These are phyloP conservation scores for Oncorhynchus nerka DNA, from an alignment of 2,113 vertebrate genomes.

Conservation along the genomic window DNA sequence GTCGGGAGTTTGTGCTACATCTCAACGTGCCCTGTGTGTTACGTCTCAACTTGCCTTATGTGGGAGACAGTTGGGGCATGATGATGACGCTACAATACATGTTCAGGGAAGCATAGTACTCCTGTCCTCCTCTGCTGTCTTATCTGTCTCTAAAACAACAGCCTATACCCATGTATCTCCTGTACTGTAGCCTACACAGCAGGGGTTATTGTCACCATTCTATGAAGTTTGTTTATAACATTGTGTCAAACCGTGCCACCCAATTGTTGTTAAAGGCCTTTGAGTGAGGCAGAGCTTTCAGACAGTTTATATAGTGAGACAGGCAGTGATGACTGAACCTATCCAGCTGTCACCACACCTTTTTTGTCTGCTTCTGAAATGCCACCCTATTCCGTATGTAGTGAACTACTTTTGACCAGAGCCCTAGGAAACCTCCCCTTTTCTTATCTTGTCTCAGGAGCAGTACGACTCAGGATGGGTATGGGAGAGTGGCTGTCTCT, in stretches of 20 bases:
- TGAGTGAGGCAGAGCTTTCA: conserved; percentile 45
- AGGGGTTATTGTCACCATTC: too few relatives aligned
- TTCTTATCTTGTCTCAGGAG: background rate
- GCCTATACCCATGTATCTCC: background rate
- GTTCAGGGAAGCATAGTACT: background rate
- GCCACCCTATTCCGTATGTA: too few relatives aligned
- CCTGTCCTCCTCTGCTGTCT: background rate
- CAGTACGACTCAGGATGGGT: background rate
- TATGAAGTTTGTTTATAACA: background rate
- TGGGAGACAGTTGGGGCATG: background rate
- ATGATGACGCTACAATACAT: background rate
- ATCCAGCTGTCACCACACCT: conserved; percentile 27
- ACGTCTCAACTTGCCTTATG: background rate
- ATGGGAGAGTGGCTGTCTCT: too few relatives aligned
- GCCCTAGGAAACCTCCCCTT: background rate
- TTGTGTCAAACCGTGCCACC: conserved; percentile 34
- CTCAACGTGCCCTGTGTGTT: background rate
- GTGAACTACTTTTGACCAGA: too few relatives aligned
- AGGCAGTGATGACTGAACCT: conserved; percentile 17
- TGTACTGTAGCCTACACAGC: too few relatives aligned
- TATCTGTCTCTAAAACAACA: too few relatives aligned
- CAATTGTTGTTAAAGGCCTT: conserved; percentile 42
- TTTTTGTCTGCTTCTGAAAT: background rate
- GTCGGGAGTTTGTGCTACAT: background rate
- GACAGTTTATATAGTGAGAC: conserved; percentile 27